Evolutionary conservation across 2,797 vertebrate species (phyloP).

Genomic region (Toxotes lorentzi): DNA sequence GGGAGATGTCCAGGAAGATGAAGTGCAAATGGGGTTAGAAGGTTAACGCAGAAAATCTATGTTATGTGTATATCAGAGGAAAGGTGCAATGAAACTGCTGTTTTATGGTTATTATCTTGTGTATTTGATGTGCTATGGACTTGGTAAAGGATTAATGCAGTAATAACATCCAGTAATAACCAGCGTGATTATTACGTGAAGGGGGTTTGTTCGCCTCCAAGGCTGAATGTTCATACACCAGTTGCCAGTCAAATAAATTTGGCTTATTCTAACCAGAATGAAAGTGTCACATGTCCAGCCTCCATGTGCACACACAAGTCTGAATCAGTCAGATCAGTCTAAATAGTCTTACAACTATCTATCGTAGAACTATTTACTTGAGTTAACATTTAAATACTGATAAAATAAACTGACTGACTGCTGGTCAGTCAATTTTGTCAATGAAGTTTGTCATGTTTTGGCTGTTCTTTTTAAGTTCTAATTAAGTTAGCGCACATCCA

Average conservation of each 20-base stretch:
- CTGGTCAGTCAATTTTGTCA: not conserved
- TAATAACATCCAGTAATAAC: not conserved
- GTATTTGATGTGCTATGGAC: slow-evolving; percentile 10
- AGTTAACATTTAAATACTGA: slow-evolving; percentile 15
- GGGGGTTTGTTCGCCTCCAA: not conserved
- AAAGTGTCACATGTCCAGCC: not conserved
- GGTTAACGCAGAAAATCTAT: slow-evolving; percentile 30
- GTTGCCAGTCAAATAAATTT: not conserved
- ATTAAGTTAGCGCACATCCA: slow-evolving; percentile 2
- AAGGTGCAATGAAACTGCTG: slow-evolving; percentile 7
- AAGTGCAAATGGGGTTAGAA: slow-evolving; percentile 53
- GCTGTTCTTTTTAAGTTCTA: slow-evolving; percentile 6
- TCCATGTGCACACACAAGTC: not conserved
- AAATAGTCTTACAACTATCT: not conserved
- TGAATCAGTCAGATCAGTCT: too few species aligned
- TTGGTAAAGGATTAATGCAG: not conserved
- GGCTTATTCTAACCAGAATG: not conserved
- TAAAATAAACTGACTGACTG: not conserved
- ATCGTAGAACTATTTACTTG: not conserved
- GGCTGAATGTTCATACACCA: not conserved
- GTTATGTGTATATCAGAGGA: slow-evolving; percentile 27
- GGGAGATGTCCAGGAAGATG: slow-evolving; percentile 31
- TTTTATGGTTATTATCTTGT: slow-evolving; percentile 15
- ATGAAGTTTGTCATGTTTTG: slow-evolving; percentile 10
- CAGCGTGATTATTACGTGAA: not conserved